Percentiles rank a stretch among this genome's conserved stretches.
Evolutionary conservation across 2,113 vertebrate genomes (phyloP).

Genomic region (Psettodes erumei): DNA sequence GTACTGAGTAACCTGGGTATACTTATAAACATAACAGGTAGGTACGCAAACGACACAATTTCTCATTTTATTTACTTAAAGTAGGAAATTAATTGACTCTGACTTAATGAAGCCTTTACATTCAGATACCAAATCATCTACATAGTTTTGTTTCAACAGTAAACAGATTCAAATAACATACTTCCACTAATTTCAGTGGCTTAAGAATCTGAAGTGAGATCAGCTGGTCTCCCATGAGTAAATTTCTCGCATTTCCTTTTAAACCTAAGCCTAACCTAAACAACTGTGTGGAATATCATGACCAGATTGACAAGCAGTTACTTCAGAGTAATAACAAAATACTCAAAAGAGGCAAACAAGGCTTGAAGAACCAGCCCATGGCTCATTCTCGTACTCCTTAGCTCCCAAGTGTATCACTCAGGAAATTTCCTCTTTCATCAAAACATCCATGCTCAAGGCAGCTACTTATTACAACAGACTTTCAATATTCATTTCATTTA

Average conservation of each 20-base stretch:
- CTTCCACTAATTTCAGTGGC: background rate
- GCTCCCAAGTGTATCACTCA: background rate
- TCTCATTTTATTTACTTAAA: background rate
- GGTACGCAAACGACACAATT: background rate
- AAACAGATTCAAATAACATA: background rate
- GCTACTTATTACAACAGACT: background rate
- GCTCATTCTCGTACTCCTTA: background rate
- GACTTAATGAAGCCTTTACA: background rate
- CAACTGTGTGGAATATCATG: background rate
- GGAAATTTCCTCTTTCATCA: background rate
- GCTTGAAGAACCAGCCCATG: background rate
- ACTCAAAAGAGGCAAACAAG: background rate
- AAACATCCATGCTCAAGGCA: background rate
- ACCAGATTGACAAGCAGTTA: background rate
- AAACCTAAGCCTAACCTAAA: background rate
- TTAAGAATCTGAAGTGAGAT: conserved; percentile 3
- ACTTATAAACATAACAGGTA: background rate
- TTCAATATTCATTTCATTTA: too few species aligned
- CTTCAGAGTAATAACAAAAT: background rate
- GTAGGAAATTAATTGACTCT: background rate
- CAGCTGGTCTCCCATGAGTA: background rate
- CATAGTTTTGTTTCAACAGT: background rate
- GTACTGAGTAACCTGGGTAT: background rate
- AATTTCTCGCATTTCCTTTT: conserved; percentile 20
- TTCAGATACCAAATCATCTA: background rate